Evolutionary conservation across 2,113 vertebrate species (phyloP), one percentile per base, ranked within the genome.

Genomic region (Ondatra zibethicus): DNA sequence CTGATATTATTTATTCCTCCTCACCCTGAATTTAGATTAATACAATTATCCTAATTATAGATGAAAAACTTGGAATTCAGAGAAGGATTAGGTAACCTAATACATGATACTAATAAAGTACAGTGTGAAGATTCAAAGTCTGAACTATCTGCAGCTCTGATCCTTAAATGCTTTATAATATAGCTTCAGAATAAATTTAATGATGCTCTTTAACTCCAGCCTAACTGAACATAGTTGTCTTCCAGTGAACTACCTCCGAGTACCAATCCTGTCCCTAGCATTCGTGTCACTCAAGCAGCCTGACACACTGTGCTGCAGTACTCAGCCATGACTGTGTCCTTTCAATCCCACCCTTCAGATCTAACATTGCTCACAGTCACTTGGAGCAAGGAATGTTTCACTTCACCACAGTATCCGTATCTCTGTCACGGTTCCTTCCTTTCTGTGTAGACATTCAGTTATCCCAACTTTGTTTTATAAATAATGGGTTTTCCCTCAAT

Each of bases 1-100:
- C 84, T 25, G 23, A 81, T 72, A 29, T 88, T 36, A 95, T 89
- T 94, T 89, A 91, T 6, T 94, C 36, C 19, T 86, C 29, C 23
- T 84, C 78, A 65, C 3, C 52, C 94, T 5, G 92, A 55, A 17
- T 94, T 39, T 92, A 82, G 27, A 95, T 92, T 76, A 95, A 70
- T 89, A 94, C 31, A 86, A 92, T 86, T 95, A 91, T 81, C n/a
- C 9, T 61, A 92, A 85, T 95, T 52, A 95, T 6, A 92, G 12
- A 80, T 66, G 72, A 93, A 42, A 70, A 96, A 96, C 93, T 1
- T 73, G 39, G 65, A 66, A 92, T 45, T 92, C 50, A 93, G 78
- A 85, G 66, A 92, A 92, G 63, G 80, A 45, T 80, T 78, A 86
- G 81, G 68, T 78, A 92, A 90, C 65, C 70, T 80, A 61, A 50